These are phyloP conservation scores for Drosophila persimilis DNA, from an alignment of 1,140 invertebrate species.

Conservation along the genomic window DNA sequence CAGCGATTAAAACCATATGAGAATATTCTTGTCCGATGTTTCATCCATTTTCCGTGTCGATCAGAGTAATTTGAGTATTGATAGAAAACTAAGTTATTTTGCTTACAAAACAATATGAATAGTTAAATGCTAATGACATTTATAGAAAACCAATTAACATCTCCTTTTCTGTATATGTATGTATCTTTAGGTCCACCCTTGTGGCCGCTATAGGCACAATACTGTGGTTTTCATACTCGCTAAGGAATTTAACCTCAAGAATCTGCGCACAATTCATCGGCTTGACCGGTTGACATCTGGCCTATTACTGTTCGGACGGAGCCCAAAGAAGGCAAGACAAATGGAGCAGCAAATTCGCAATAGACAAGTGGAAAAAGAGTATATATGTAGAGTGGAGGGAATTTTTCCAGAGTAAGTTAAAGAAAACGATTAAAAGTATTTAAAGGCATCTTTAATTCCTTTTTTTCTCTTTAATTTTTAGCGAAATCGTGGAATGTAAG, in stretches of 20 bases:
- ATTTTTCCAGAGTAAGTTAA: constrained; percentile 96
- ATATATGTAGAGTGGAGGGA: constrained; percentile 98
- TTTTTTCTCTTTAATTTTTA: constrained; percentile 77
- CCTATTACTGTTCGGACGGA: constrained; percentile 95
- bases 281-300: constrained; percentile 97
- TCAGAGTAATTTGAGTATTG: too few relatives aligned
- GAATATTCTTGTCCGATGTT: too few relatives aligned
- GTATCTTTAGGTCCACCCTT: constrained; percentile 93
- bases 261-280: constrained; percentile 95
- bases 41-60: too few relatives aligned
- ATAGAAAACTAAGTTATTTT: too few relatives aligned
- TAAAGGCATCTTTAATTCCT: too few relatives aligned
- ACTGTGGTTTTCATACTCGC: constrained; percentile 97
- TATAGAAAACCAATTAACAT: too few relatives aligned
- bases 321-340: constrained; percentile 94
- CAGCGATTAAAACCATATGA: too few relatives aligned
- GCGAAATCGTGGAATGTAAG: constrained; percentile 91
- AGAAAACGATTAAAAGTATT: too few relatives aligned
- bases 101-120: too few relatives aligned
- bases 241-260: constrained; percentile 97
- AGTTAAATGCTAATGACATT: too few relatives aligned
- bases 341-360: constrained; percentile 97
- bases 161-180: too few relatives aligned
- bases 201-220: constrained; percentile 97
- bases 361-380: constrained; percentile 96